Conservation (phyloP, 2,888 invertebrate genomes). For the Cantharis nigra region DNA sequence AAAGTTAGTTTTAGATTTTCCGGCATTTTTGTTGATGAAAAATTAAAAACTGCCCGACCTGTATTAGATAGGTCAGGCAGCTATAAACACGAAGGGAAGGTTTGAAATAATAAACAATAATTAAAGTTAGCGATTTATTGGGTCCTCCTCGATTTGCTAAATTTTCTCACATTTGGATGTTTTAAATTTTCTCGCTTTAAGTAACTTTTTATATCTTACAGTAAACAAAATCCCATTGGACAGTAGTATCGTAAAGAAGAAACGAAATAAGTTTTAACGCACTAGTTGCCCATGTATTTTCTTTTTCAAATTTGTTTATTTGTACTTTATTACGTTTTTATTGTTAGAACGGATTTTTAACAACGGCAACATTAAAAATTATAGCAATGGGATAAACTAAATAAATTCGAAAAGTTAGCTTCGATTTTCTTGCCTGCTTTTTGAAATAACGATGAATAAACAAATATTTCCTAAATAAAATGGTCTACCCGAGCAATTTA, state of each 20-base stretch:
- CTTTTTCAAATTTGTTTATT: neutral
- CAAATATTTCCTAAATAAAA: neutral
- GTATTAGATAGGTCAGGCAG: neutral
- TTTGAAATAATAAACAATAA: neutral
- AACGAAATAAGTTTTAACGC: neutral
- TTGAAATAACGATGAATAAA: neutral
- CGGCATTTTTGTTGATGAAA: too few species aligned
- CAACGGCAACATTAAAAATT: neutral
- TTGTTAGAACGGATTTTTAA: neutral
- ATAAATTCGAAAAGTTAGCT: too few species aligned
- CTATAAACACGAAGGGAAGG: neutral
- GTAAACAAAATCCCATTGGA: neutral
- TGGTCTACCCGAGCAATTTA: conserved; percentile 5
- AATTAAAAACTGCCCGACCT: neutral
- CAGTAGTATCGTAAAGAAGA: neutral
- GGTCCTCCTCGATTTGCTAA: neutral
- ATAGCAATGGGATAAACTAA: neutral
- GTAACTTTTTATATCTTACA: neutral
- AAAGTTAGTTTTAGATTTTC: too few species aligned
- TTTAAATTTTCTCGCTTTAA: neutral
- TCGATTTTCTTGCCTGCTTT: too few species aligned
- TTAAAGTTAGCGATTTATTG: neutral
- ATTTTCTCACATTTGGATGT: neutral
- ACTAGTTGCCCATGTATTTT: neutral
- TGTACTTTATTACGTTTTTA: neutral